A percentile compares a stretch with the other conserved stretches of the same genome.
phyloP scores from a whole-genome alignment of 2,113 vertebrate genomes.

The Pardalotus punctatus region DNA sequence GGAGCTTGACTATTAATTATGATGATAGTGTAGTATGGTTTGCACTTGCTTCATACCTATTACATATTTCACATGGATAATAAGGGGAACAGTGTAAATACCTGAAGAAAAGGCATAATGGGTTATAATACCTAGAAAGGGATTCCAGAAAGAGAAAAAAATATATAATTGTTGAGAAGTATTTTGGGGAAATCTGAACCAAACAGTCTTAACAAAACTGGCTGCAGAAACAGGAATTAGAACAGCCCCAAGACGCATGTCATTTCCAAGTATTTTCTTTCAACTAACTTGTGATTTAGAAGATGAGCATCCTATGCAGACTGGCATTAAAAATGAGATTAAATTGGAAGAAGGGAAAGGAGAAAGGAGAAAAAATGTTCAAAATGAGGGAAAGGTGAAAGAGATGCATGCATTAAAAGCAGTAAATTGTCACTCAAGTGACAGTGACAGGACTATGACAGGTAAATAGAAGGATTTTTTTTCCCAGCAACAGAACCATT shows the following conservation, averaged over 20 bases:
- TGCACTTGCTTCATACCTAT: background rate
- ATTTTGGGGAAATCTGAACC: background rate
- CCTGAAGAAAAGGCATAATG: background rate
- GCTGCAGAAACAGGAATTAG: background rate
- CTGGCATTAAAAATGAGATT: background rate
- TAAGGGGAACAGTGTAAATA: background rate
- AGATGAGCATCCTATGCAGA: background rate
- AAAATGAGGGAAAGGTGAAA: background rate
- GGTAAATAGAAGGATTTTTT: background rate
- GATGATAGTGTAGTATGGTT: background rate
- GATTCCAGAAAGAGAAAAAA: background rate
- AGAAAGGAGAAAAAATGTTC: background rate
- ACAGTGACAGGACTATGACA: background rate
- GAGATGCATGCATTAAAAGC: background rate
- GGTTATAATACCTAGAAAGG: background rate
- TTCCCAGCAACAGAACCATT: background rate
- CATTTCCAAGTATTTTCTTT: background rate
- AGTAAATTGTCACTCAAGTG: background rate
- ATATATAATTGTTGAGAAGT: background rate
- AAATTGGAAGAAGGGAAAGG: background rate
- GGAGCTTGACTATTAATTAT: background rate
- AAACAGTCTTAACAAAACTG: background rate
- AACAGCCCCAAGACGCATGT: background rate
- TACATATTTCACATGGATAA: background rate
- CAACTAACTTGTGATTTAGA: background rate